Percentiles rank a stretch among this genome's conserved stretches.
These are phyloP conservation scores for Subacronicta megacephala DNA, from an alignment of 2,888 invertebrate species.

Conservation along the genomic window DNA sequence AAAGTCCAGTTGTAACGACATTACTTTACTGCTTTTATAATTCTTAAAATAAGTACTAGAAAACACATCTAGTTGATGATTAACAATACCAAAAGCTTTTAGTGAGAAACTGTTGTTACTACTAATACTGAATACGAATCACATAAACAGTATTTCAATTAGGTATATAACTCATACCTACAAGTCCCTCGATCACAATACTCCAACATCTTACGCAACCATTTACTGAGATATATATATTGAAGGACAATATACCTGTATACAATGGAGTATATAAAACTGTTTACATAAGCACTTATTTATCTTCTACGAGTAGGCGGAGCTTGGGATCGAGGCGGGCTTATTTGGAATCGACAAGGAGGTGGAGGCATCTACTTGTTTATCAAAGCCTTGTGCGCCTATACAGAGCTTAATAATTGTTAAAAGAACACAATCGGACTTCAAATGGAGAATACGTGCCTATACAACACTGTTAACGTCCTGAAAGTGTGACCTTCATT, in stretches of 20 bases:
- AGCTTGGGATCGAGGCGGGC: slow-evolving; percentile 86
- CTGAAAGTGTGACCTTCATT: slow-evolving; percentile 11
- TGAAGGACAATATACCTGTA: slow-evolving; percentile 67
- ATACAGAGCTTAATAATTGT: slow-evolving; percentile 12
- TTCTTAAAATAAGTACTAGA: not conserved
- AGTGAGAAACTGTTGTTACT: not conserved
- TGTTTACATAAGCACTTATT: slow-evolving; percentile 84
- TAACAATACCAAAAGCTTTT: not conserved
- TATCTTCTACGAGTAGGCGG: slow-evolving; percentile 85
- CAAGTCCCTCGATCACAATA: slow-evolving; percentile 20
- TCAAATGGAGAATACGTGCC: not conserved
- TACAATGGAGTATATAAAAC: slow-evolving; percentile 75
- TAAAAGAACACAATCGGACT: slow-evolving; percentile 2
- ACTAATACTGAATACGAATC: not conserved
- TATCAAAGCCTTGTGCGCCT: slow-evolving; percentile 69
- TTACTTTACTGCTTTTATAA: not conserved
- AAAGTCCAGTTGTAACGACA: slow-evolving; percentile 10
- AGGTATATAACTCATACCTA: slow-evolving; percentile 16
- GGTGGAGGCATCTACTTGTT: slow-evolving; percentile 80
- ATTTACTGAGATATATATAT: slow-evolving; percentile 42
- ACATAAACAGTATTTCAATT: slow-evolving; percentile 4
- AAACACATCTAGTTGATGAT: not conserved
- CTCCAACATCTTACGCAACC: slow-evolving; percentile 46
- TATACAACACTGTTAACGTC: not conserved
- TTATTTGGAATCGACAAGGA: slow-evolving; percentile 87